A percentile compares a stretch with the other conserved stretches of the same genome.
phyloP scores from a whole-genome alignment of 2,797 vertebrate species.

The Gymnoscopelus braueri region DNA sequence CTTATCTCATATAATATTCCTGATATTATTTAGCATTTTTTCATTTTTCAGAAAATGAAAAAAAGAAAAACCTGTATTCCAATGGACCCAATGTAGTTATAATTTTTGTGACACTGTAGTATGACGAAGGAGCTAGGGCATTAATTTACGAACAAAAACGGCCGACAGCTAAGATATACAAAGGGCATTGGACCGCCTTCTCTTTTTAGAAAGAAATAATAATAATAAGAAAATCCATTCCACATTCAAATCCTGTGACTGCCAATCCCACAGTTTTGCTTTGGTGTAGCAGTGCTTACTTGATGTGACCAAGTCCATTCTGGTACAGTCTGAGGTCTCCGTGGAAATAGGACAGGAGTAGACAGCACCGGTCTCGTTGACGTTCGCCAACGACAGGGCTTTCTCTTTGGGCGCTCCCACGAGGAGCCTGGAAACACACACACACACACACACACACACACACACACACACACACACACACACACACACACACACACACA shows the following conservation, averaged over 20 bases:
- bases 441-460: slow-evolving; percentile 1
- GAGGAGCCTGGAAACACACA: slow-evolving; percentile 81
- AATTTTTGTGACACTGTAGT: no score
- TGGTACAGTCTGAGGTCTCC: slow-evolving; percentile 82
- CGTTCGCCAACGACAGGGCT: slow-evolving; percentile 69
- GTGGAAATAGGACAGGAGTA: slow-evolving; percentile 89
- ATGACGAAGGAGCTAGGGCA: no score
- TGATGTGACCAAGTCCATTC: slow-evolving; percentile 84
- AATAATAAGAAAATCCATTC: slow-evolving; percentile 16
- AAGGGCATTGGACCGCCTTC: no score
- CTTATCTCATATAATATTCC: no score
- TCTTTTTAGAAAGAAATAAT: no score
- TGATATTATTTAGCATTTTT: no score
- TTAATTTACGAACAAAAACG: no score
- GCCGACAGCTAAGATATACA: no score
- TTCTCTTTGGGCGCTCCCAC: slow-evolving; percentile 88
- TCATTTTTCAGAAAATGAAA: no score
- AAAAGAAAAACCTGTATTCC: no score
- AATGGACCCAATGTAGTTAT: no score
- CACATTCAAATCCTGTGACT: neutral
- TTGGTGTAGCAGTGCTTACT: slow-evolving; percentile 72
- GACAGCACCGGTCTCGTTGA: slow-evolving; percentile 88
- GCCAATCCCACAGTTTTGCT: neutral
- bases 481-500: slow-evolving; percentile 1
- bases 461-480: slow-evolving; percentile 9